Conservation (phyloP, 2,888 invertebrate genomes). For the Theristus sp. region DNA sequence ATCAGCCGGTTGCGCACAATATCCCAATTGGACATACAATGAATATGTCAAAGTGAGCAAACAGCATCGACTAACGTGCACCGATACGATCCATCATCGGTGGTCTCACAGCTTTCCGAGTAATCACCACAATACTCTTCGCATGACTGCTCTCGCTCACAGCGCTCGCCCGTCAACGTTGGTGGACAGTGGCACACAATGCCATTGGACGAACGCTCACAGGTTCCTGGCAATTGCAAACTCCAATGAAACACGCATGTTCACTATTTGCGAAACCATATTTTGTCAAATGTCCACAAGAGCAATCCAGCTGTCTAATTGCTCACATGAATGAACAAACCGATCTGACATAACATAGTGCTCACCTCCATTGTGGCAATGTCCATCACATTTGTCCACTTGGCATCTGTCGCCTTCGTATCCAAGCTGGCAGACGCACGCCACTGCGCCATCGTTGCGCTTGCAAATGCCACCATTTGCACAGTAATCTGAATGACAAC, state of each 20-base stretch:
- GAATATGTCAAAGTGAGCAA: too few relatives aligned
- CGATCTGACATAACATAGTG: too few relatives aligned
- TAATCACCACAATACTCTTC: conserved; percentile 9
- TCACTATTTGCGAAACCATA: too few relatives aligned
- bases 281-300: too few relatives aligned
- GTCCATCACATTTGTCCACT: conserved; percentile 40
- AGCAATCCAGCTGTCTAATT: too few relatives aligned
- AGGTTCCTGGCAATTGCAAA: conserved; percentile 6
- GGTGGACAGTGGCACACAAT: conserved; percentile 4
- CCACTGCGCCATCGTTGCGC: conserved; percentile 26
- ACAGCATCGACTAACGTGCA: neutral
- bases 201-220: neutral
- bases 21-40: too few relatives aligned
- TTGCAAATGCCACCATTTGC: conserved; percentile 33
- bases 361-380: conserved; percentile 44
- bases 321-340: too few relatives aligned
- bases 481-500: conserved; percentile 29
- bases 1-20: too few relatives aligned
- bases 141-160: conserved; percentile 5
- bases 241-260: too few relatives aligned
- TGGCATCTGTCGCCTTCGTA: conserved; percentile 45
- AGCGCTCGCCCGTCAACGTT: conserved; percentile 4
- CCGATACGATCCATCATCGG: neutral
- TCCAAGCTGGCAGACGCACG: conserved; percentile 38
- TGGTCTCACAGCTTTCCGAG: neutral